Evolutionary conservation across 2,797 vertebrate genomes (phyloP).

Genomic region (Hafferia zeledoni): DNA sequence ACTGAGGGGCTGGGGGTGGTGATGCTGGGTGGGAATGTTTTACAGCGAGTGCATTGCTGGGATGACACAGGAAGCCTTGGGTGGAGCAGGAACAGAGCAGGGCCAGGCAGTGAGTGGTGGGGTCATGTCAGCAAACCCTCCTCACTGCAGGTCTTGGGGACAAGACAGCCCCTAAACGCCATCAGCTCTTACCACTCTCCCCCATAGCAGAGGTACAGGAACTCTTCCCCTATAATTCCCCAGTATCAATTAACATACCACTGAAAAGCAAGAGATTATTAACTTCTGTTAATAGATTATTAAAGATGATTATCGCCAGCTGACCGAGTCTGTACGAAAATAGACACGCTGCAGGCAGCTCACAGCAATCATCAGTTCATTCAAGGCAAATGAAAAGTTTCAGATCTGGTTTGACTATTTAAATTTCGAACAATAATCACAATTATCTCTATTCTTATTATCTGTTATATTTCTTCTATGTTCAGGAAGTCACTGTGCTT

Average conservation of each 20-base stretch:
- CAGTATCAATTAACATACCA: background rate
- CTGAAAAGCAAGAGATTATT: slow-evolving; percentile 35
- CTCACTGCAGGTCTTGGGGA: background rate
- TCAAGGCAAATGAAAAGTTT: slow-evolving; percentile 43
- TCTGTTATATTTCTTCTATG: slow-evolving; percentile 32
- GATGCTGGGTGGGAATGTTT: background rate
- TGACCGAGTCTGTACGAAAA: slow-evolving; percentile 22
- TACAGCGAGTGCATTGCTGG: background rate
- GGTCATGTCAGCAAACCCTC: background rate
- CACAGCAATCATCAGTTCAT: background rate
- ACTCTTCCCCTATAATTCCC: background rate
- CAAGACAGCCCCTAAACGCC: background rate
- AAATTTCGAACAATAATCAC: slow-evolving; percentile 42
- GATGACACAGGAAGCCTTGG: slow-evolving; percentile 16
- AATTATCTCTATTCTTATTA: slow-evolving; percentile 35
- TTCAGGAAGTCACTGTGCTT: slow-evolving; percentile 51
- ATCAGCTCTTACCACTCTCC: background rate
- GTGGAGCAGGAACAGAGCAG: background rate
- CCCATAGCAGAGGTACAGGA: background rate
- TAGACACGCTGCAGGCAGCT: slow-evolving; percentile 28
- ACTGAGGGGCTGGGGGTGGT: background rate
- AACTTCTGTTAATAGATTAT: slow-evolving; percentile 57
- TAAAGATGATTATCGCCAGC: slow-evolving; percentile 53
- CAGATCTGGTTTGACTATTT: slow-evolving; percentile 41
- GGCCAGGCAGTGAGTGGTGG: accelerated